phyloP scores from a whole-genome alignment of 2,113 vertebrate genomes.

The Pongo pygmaeus region DNA sequence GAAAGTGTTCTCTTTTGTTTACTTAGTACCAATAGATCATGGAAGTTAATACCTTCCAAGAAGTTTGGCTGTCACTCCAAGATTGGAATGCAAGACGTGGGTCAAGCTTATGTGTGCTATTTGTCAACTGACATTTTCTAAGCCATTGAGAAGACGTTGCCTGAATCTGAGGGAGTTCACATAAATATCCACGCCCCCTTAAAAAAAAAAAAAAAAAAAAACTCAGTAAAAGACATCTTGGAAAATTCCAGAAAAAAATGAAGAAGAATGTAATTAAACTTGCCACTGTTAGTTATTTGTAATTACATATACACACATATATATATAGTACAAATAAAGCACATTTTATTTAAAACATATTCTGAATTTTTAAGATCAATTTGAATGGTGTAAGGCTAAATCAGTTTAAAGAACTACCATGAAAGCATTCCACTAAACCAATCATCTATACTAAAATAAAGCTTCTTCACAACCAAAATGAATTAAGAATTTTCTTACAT shows the following conservation, averaged over 20 bases:
- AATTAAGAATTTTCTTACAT: background rate
- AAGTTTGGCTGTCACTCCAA: background rate
- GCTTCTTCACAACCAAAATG: background rate
- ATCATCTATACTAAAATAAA: background rate
- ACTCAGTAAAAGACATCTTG: background rate
- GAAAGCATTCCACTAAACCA: background rate
- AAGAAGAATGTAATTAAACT: background rate
- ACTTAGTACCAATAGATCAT: background rate
- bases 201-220: background rate
- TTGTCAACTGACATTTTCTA: background rate
- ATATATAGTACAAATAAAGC: background rate
- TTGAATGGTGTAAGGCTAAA: background rate
- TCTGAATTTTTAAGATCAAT: background rate
- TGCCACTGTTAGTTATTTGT: background rate
- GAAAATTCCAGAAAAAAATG: background rate
- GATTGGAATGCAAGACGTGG: background rate
- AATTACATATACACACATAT: background rate
- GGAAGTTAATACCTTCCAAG: background rate
- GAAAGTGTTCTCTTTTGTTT: background rate
- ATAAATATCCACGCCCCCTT: background rate
- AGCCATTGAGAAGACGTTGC: background rate
- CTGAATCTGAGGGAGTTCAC: background rate
- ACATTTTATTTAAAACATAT: background rate
- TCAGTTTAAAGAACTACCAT: background rate
- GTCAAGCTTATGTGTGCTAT: background rate